Conservation (phyloP, 2,113 vertebrate genomes). For the Ptychochromis oligacanthus region DNA sequence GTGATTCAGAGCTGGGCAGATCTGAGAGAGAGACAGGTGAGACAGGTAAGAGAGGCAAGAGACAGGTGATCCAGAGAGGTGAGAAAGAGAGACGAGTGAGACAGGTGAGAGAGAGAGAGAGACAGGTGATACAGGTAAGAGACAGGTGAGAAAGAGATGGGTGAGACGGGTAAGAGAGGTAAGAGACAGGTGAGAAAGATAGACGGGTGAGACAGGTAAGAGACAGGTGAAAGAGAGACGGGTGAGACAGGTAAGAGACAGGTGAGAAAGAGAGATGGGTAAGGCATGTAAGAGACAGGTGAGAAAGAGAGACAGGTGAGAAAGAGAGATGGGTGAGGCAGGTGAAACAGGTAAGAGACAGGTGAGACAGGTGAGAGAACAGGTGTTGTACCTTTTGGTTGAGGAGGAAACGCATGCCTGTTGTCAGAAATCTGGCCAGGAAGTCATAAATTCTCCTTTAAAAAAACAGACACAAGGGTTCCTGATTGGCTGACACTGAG, state of each 20-base stretch:
- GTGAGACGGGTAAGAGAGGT: neutral
- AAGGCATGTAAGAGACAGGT: no score
- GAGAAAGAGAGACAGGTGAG: constrained; percentile 2
- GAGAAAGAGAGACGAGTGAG: neutral
- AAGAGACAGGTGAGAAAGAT: no score
- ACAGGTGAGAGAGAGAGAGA: neutral
- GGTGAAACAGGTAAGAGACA: neutral
- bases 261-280: neutral
- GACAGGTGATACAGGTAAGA: neutral
- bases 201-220: neutral
- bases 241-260: neutral
- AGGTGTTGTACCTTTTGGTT: constrained; percentile 86
- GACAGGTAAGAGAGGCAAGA: constrained; percentile 47
- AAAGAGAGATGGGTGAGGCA: neutral
- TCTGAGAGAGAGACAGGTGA: constrained; percentile 75
- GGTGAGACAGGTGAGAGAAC: neutral
- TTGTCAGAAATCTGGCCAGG: constrained; percentile 83
- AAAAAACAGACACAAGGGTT: neutral
- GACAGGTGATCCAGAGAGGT: neutral
- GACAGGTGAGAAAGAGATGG: no score
- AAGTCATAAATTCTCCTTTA: constrained; percentile 89
- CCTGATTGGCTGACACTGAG: neutral
- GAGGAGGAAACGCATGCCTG: constrained; percentile 90
- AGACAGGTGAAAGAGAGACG: no score
- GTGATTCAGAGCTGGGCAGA: constrained; percentile 89